Percentiles rank a stretch among this genome's conserved stretches.
Conservation (phyloP, 2,888 invertebrate genomes). For the Andricus curvator region DNA sequence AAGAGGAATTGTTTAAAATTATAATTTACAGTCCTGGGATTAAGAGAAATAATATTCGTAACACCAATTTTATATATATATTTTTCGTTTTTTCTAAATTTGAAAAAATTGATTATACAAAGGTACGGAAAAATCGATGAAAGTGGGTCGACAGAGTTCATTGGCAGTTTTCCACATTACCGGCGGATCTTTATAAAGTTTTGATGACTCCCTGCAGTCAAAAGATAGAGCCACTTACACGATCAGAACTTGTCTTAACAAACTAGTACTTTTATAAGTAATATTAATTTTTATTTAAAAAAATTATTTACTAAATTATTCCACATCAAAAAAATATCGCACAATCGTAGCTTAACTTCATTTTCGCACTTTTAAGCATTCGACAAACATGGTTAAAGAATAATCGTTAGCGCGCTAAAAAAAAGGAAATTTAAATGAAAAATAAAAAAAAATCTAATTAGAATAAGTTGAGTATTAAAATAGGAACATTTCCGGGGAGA, state of each 20-base stretch:
- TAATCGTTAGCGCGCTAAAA: no score
- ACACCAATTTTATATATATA: not conserved
- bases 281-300: not conserved
- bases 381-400: no score
- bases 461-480: not conserved
- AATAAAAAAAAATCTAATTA: no score
- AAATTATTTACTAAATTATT: no score
- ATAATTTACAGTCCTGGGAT: not conserved
- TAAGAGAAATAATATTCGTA: not conserved
- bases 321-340: no score
- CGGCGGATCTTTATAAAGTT: conserved; percentile 23
- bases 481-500: not conserved
- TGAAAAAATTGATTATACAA: not conserved
- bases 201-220: not conserved
- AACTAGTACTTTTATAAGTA: not conserved
- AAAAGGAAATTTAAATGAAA: no score
- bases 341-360: no score
- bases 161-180: conserved; percentile 33
- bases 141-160: conserved; percentile 4
- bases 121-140: not conserved
- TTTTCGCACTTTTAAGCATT: no score
- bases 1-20: no score
- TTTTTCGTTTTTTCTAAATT: not conserved
- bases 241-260: not conserved
- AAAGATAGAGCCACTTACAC: conserved; percentile 42